Conservation (phyloP, 2,113 vertebrate genomes). For the Pluvialis apricaria region DNA sequence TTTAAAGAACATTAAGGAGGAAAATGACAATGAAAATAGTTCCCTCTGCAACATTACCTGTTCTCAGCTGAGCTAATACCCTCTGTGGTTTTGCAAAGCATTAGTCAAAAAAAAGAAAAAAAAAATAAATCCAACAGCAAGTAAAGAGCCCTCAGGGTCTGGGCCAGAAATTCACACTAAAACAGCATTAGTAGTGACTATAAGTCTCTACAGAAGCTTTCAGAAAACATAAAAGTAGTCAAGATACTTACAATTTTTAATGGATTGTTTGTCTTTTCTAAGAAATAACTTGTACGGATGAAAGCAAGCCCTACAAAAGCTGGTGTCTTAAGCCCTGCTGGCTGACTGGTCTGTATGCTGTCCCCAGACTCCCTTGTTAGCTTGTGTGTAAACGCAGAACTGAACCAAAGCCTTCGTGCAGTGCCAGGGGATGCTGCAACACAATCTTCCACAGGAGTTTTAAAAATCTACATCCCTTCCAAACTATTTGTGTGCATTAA, state of each 20-base stretch:
- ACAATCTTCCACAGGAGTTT: background rate
- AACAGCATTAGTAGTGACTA: conserved; percentile 47
- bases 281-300: conserved; percentile 60
- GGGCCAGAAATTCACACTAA: conserved; percentile 54
- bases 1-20: conserved; percentile 6
- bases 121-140: conserved; percentile 34
- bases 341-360: background rate
- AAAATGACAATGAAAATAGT: background rate
- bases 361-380: background rate
- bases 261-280: conserved; percentile 61
- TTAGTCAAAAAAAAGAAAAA: conserved; percentile 27
- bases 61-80: conserved; percentile 1
- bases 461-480: background rate
- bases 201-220: conserved; percentile 59
- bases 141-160: conserved; percentile 47
- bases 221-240: conserved; percentile 60
- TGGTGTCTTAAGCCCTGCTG: conserved; percentile 3
- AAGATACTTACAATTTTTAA: conserved; percentile 56
- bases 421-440: background rate
- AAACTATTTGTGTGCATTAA: background rate
- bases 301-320: conserved; percentile 63
- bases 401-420: background rate
- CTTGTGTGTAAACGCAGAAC: background rate
- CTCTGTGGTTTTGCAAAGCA: conserved; percentile 20
- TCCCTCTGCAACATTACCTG: conserved; percentile 18